Evolutionary conservation across 2,797 vertebrate species (phyloP).

Genomic region (Emydoidea blandingii): DNA sequence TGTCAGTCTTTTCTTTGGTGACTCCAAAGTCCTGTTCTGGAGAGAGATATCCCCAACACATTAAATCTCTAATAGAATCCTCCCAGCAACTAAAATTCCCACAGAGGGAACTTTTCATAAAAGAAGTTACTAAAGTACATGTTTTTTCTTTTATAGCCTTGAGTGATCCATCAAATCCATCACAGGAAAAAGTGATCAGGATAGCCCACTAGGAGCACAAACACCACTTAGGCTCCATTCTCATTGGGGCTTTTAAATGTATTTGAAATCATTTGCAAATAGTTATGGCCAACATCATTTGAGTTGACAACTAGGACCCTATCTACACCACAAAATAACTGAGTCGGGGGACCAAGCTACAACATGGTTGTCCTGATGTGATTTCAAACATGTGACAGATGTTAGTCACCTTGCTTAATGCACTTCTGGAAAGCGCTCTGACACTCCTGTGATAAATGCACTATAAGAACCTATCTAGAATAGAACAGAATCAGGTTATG

Average conservation of each 20-base stretch:
- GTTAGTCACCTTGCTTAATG: accelerated
- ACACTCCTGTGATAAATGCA: neutral
- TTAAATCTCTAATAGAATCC: neutral
- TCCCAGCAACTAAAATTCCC: neutral
- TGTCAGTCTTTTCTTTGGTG: neutral
- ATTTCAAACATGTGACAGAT: neutral
- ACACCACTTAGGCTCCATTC: neutral
- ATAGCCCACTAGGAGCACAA: conserved; percentile 35
- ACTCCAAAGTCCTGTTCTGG: neutral
- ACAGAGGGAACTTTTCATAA: neutral
- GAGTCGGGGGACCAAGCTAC: neutral
- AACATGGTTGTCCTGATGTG: accelerated
- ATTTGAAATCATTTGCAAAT: conserved; percentile 1
- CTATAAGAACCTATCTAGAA: neutral
- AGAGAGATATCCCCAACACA: neutral
- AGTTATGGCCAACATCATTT: neutral
- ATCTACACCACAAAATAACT: neutral
- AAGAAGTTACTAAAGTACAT: neutral
- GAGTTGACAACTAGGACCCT: neutral
- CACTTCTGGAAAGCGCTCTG: accelerated
- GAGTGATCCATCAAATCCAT: conserved; percentile 16
- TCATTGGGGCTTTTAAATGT: conserved; percentile 12
- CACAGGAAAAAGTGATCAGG: neutral
- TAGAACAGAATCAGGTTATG: neutral
- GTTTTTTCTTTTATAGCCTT: neutral